Conservation (phyloP, 64 coral and sea anemone genomes). For the Actinia tenebrosa region DNA sequence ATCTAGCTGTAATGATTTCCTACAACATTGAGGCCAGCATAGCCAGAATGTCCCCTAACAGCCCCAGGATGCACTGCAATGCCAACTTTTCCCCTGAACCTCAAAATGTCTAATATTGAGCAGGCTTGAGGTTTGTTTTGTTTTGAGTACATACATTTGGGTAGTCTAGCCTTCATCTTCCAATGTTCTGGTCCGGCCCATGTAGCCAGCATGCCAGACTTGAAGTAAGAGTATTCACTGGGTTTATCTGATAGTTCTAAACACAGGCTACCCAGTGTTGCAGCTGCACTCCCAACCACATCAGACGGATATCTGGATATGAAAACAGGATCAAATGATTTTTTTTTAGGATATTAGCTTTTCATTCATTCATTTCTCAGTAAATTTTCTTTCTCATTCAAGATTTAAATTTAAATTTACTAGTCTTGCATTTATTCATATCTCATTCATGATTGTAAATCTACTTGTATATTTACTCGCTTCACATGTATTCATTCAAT, state of each 20-base stretch:
- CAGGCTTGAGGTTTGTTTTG: too few species aligned
- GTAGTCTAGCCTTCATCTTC: constrained; percentile 58
- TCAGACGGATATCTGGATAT: background rate
- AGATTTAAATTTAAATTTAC: too few species aligned
- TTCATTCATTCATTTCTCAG: too few species aligned
- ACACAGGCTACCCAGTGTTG: constrained; percentile 54
- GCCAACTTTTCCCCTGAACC: background rate
- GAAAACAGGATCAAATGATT: background rate
- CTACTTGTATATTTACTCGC: too few species aligned
- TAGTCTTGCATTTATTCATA: too few species aligned
- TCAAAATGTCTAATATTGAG: too few species aligned
- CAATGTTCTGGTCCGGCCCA: constrained; percentile 85
- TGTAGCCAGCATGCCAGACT: constrained; percentile 59
- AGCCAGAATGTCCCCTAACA: too few species aligned
- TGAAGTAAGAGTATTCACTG: constrained; percentile 97
- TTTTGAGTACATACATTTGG: constrained; percentile 44
- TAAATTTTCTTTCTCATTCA: too few species aligned
- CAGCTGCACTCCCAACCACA: background rate
- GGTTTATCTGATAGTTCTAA: constrained; percentile 82
- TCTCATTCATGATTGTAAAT: too few species aligned
- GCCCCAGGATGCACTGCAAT: too few species aligned
- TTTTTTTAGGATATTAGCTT: background rate
- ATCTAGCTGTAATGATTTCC: background rate
- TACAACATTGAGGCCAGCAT: background rate
- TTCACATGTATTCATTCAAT: background rate